Conservation (phyloP, 2,888 invertebrate genomes). For the Machimus atricapillus region DNA sequence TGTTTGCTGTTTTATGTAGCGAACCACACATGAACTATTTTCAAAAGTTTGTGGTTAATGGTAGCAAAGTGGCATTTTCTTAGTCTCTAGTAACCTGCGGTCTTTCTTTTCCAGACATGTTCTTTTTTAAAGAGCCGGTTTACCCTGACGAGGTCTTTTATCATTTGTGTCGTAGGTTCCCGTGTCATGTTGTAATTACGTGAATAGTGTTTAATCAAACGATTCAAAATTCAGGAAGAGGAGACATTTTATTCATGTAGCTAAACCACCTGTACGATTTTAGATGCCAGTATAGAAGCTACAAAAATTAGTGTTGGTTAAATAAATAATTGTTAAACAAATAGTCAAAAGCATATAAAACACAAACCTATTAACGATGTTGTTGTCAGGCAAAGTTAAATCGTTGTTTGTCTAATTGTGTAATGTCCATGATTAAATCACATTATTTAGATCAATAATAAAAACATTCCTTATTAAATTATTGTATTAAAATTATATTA, state of each 20-base stretch:
- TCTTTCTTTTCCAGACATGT: slow-evolving; percentile 44
- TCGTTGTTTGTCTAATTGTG: slow-evolving; percentile 13
- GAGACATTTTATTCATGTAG: background rate
- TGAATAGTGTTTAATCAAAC: background rate
- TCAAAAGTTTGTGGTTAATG: slow-evolving; percentile 2
- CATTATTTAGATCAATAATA: background rate
- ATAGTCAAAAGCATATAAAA: background rate
- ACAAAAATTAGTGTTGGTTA: background rate
- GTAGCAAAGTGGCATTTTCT: background rate
- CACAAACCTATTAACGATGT: background rate
- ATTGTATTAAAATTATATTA: background rate
- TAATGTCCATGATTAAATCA: slow-evolving; percentile 30
- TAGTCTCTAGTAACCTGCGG: slow-evolving; percentile 34
- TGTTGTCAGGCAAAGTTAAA: background rate
- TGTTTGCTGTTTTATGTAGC: slow-evolving; percentile 27
- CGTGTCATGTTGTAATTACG: slow-evolving; percentile 22
- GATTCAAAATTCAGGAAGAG: background rate
- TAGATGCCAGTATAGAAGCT: background rate
- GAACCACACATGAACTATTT: background rate
- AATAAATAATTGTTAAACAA: slow-evolving; percentile 6
- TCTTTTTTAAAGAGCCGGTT: slow-evolving; percentile 48
- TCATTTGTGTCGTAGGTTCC: slow-evolving; percentile 42
- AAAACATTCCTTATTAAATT: background rate
- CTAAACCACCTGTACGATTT: background rate
- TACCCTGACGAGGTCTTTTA: slow-evolving; percentile 41